phyloP scores from a whole-genome alignment of 2,113 vertebrate species.

The Tenrec ecaudatus region DNA sequence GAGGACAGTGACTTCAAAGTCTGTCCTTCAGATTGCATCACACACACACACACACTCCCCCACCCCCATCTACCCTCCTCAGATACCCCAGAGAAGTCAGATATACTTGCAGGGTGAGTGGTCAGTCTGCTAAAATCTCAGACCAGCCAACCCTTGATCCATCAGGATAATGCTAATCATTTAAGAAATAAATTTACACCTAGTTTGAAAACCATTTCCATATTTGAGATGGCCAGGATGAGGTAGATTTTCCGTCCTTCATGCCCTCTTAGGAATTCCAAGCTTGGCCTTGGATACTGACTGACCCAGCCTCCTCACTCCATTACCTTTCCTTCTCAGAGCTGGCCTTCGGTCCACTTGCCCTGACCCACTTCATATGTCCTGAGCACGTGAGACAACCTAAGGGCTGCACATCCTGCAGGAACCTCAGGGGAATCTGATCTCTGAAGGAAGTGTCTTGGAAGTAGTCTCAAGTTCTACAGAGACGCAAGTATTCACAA shows the following conservation, averaged over 20 bases:
- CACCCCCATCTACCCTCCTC: background rate
- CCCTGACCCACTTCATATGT: background rate
- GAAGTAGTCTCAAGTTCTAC: background rate
- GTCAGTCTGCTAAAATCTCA: conserved; percentile 29
- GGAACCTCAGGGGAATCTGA: background rate
- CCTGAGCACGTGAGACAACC: background rate
- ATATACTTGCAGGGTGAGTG: background rate
- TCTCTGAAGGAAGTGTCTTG: conserved; percentile 13
- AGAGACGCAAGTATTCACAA: background rate
- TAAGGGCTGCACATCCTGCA: background rate
- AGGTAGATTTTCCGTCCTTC: background rate
- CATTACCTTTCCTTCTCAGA: background rate
- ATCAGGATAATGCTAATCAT: background rate
- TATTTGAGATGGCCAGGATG: background rate
- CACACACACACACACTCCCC: no score
- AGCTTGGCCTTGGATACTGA: background rate
- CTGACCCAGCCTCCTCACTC: background rate
- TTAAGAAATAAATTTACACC: conserved; percentile 36
- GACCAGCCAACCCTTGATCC: background rate
- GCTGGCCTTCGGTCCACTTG: background rate
- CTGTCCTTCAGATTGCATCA: background rate
- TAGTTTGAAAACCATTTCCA: conserved; percentile 39
- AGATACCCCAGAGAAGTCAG: background rate
- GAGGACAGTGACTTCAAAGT: background rate
- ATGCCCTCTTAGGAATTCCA: background rate